Evolutionary conservation across 2,888 invertebrate genomes (phyloP), one percentile per base, ranked within the genome.

Genomic region (Latrodectus elegans): DNA sequence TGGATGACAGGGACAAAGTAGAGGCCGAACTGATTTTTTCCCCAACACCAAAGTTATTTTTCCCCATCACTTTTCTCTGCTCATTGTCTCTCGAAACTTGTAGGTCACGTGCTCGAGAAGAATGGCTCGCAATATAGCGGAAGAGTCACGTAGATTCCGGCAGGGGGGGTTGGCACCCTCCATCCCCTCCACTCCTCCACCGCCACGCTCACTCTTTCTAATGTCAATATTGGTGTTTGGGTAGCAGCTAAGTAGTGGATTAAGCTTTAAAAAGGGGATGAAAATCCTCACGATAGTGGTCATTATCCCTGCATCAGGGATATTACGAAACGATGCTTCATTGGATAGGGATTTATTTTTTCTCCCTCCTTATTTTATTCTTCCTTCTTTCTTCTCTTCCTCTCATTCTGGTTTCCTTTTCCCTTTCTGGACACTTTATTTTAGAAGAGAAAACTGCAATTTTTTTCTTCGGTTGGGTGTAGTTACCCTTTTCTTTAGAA

Each of bases 141-240:
- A 22, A 64, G 73, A 82, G 77, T 77, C 87, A 82, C 82, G 82
- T 82, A 86, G 76, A 10, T 22, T 65, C 22, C 67, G 26, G 65
- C 65, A 55, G 68, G 86, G 75, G 80, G 71, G 76, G 76, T 12
- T 51, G 15, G 70, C 55, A 52, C 22, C 10, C 51, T 10, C n/a
- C 12, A 14, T 55, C 22, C 70, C 64, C 71, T 71, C 53, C 22
- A n/a, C 60, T 9, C 55, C 74, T 22, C 15, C 74, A 17, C 74
- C 74, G 14, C 60, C 74, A 12, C 64, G n/a, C 10, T 72, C 51
- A 14, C 17, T 49, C 15, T 64, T 55, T 26, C 84, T 68, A 88
- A 85, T 85, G 88, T 88, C 88, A 88, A 88, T 88, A 88, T 88
- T 88, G 88, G 80, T 88, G 85, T 88, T 88, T 85, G 84, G 83